phyloP scores from a whole-genome alignment of 2,888 invertebrate genomes.

The Eristalis intricaria region DNA sequence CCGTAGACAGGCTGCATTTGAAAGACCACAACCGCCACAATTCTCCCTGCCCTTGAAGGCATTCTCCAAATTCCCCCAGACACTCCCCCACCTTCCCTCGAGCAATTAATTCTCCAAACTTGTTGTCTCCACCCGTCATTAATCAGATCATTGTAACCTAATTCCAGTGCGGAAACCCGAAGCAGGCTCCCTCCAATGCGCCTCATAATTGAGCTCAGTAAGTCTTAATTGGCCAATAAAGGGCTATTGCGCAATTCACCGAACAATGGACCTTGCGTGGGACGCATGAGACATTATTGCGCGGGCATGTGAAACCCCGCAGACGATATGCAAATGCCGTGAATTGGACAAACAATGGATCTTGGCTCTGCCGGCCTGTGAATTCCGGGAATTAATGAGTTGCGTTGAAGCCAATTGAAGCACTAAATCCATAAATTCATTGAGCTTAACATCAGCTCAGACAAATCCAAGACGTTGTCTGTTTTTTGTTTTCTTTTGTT shows the following conservation, averaged over 20 bases:
- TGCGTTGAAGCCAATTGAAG: background rate
- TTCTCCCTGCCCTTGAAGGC: too few species aligned
- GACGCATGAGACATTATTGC: background rate
- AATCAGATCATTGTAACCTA: background rate
- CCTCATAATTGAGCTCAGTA: background rate
- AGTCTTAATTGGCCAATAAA: background rate
- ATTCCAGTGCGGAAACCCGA: background rate
- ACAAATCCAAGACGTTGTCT: background rate
- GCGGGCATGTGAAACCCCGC: background rate
- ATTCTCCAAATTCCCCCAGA: too few species aligned
- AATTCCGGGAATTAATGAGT: slow-evolving; percentile 1
- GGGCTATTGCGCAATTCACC: background rate
- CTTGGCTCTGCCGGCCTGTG: background rate
- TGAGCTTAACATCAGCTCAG: background rate
- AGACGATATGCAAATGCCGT: background rate
- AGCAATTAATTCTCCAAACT: background rate
- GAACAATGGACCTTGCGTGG: background rate
- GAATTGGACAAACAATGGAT: background rate
- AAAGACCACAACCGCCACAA: too few species aligned
- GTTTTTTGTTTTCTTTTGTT: background rate
- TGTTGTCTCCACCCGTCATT: background rate
- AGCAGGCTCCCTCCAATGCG: background rate
- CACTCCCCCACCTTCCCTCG: background rate
- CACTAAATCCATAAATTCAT: background rate
- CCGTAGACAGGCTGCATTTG: too few species aligned